Conservation (phyloP, 2,113 vertebrate genomes). For the Thinocorus orbignyianus region DNA sequence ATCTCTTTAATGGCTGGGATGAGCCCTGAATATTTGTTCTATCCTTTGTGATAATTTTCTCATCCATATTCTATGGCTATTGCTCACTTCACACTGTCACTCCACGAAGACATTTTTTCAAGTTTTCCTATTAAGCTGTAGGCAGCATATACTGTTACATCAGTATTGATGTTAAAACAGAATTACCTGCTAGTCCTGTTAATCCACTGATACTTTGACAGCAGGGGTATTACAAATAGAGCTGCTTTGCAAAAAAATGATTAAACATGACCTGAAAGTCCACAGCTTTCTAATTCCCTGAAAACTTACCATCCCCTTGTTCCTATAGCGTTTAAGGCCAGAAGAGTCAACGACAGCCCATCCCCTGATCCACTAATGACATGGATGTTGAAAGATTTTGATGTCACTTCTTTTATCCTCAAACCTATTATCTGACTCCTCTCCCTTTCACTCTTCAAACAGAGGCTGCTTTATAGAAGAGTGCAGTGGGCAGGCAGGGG, state of each 20-base stretch:
- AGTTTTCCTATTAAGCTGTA: neutral
- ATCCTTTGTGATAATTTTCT: neutral
- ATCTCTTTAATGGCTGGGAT: neutral
- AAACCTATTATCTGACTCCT: conserved; percentile 24
- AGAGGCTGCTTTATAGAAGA: neutral
- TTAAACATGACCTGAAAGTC: conserved; percentile 38
- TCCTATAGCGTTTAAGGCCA: neutral
- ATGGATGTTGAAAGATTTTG: conserved; percentile 48
- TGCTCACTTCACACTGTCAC: neutral
- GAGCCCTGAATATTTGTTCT: neutral
- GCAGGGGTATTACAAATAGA: conserved; percentile 18
- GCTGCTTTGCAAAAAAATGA: conserved; percentile 11
- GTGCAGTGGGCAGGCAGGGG: neutral
- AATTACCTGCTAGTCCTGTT: conserved; percentile 47
- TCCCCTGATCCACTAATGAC: conserved; percentile 43
- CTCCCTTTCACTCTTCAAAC: conserved; percentile 3
- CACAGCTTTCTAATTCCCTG: neutral
- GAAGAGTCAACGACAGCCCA: neutral
- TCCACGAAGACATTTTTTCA: neutral
- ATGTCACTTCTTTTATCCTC: conserved; percentile 54
- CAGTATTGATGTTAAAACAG: neutral
- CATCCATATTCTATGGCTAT: neutral
- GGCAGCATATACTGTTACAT: neutral
- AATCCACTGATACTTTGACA: conserved; percentile 43
- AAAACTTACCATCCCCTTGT: conserved; percentile 14